Conservation (phyloP, 2,797 vertebrate species). For the Lepilemur septentrionalis region DNA sequence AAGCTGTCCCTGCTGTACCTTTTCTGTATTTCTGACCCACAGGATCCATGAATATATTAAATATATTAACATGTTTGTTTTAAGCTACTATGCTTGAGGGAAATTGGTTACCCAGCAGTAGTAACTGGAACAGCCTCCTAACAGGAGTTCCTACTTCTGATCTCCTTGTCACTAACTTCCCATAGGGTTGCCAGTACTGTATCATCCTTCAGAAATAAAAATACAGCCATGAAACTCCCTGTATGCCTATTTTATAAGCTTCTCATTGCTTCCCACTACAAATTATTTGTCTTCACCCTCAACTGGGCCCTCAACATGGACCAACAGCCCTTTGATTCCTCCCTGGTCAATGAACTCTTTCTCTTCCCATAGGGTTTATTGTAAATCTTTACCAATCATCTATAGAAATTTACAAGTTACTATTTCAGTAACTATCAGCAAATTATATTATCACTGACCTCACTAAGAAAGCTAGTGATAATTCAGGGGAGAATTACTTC, state of each 20-base stretch:
- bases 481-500: not conserved
- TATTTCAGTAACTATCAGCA: not conserved
- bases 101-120: not conserved
- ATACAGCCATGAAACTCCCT: not conserved
- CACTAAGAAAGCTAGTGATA: not conserved
- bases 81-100: not conserved
- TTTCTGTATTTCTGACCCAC: not conserved
- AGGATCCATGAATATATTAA: not conserved
- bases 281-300: not conserved
- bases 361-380: not conserved
- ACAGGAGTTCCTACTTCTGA: not conserved
- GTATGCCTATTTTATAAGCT: not conserved
- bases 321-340: not conserved
- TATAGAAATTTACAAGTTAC: not conserved
- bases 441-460: not conserved
- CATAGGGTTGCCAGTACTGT: not conserved
- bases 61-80: not conserved
- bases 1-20: not conserved
- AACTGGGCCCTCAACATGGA: not conserved
- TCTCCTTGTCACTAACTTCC: not conserved
- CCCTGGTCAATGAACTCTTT: not conserved
- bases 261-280: not conserved
- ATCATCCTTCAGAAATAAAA: not conserved
- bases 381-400: not conserved
- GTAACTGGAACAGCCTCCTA: not conserved